Percentiles rank a stretch among this genome's conserved stretches.
Evolutionary conservation across 2,797 vertebrate genomes (phyloP).

Genomic region (Sebastes flavidus): DNA sequence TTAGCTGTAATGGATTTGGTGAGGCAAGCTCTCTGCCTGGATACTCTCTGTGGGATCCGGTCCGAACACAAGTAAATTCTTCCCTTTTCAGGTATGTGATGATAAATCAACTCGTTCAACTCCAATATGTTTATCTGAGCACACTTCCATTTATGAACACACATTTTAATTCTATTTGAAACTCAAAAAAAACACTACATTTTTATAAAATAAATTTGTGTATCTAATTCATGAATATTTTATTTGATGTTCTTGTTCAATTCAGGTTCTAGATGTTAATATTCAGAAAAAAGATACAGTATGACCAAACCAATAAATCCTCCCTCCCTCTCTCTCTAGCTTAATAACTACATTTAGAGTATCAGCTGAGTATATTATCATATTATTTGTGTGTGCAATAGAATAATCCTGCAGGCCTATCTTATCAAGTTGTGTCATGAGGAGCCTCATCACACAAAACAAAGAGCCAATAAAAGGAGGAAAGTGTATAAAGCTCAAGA

Average conservation of each 20-base stretch:
- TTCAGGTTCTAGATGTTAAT: neutral
- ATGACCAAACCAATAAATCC: neutral
- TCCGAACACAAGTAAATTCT: neutral
- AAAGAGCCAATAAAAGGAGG: neutral
- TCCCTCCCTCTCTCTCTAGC: neutral
- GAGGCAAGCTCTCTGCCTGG: constrained; percentile 11
- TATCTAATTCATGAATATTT: neutral
- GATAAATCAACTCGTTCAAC: neutral
- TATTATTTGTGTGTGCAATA: neutral
- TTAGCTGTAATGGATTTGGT: constrained; percentile 36
- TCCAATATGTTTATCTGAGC: neutral
- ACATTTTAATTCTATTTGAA: neutral
- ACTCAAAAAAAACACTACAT: neutral
- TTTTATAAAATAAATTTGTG: neutral
- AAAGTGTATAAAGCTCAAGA: neutral
- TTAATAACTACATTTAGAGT: neutral
- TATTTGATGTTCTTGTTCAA: neutral
- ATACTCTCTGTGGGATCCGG: neutral
- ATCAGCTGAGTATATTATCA: neutral
- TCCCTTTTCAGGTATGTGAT: neutral
- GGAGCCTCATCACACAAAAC: neutral
- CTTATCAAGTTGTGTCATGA: neutral
- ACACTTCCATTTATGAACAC: neutral
- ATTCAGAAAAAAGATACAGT: neutral
- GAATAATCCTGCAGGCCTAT: neutral